phyloP scores from a whole-genome alignment of 2,888 invertebrate species.

The Xylocampa areola region DNA sequence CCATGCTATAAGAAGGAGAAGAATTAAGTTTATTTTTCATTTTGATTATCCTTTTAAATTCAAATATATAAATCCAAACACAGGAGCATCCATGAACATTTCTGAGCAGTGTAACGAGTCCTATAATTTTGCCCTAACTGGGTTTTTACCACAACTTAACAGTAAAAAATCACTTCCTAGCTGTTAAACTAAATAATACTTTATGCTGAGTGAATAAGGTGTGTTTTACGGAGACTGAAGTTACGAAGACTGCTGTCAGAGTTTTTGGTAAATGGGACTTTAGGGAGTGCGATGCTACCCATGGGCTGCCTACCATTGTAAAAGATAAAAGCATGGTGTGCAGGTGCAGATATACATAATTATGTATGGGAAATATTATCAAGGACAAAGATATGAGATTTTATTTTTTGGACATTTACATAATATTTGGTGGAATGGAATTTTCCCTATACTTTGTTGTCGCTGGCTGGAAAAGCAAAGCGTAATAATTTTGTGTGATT shows the following conservation, averaged over 20 bases:
- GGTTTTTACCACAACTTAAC: slow-evolving; percentile 10
- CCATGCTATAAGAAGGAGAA: no score
- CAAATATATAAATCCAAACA: background rate
- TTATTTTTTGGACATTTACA: slow-evolving; percentile 3
- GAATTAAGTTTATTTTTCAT: no score
- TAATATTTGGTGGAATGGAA: no score
- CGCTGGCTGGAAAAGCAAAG: no score
- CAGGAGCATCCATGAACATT: background rate
- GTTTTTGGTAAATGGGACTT: slow-evolving; percentile 31
- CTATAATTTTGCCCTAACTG: slow-evolving; percentile 13
- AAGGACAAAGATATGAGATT: slow-evolving; percentile 3
- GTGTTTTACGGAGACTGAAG: background rate
- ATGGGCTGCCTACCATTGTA: slow-evolving; percentile 25
- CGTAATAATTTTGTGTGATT: no score
- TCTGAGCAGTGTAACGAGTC: slow-evolving; percentile 11
- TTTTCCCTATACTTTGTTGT: no score
- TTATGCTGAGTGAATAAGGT: background rate
- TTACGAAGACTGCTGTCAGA: background rate
- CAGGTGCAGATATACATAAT: slow-evolving; percentile 25
- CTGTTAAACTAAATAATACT: background rate
- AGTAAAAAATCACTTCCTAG: slow-evolving; percentile 3
- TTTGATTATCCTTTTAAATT: background rate
- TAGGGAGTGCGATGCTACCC: slow-evolving; percentile 35
- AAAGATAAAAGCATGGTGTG: slow-evolving; percentile 44
- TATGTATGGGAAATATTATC: slow-evolving; percentile 6